A percentile compares a stretch with the other conserved stretches of the same genome.
These are phyloP conservation scores for Lepus townsendii DNA, from an alignment of 2,797 vertebrate species.

Conservation along the genomic window DNA sequence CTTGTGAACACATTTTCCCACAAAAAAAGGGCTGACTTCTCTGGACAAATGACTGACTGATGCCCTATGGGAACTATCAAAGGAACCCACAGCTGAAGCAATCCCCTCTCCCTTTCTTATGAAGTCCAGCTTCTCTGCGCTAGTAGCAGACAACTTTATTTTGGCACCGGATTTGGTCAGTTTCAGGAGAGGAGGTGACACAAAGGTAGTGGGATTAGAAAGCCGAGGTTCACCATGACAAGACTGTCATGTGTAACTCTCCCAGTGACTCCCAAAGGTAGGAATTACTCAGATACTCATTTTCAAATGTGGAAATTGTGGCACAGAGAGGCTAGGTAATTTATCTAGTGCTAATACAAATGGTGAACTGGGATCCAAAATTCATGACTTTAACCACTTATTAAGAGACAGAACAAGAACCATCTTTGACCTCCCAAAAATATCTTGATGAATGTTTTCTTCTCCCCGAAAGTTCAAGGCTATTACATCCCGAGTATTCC, in stretches of 20 bases:
- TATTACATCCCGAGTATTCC: slow-evolving; percentile 68
- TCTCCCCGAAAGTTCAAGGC: slow-evolving; percentile 75
- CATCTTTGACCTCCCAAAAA: slow-evolving; percentile 71
- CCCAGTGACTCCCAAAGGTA: not conserved
- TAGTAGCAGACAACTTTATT: slow-evolving; percentile 72
- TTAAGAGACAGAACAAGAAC: slow-evolving; percentile 5
- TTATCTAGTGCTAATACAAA: not conserved
- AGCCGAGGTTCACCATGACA: not conserved
- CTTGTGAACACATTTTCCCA: not conserved
- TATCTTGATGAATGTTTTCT: slow-evolving; percentile 73
- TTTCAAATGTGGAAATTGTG: slow-evolving; percentile 43
- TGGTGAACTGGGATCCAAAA: not conserved
- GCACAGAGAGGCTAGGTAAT: slow-evolving; percentile 2
- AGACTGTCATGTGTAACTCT: not conserved
- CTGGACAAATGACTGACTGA: not conserved
- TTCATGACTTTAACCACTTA: not conserved
- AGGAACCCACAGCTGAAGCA: not conserved
- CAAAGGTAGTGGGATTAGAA: slow-evolving; percentile 50
- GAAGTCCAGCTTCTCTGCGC: slow-evolving; percentile 63
- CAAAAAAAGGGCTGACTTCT: not conserved
- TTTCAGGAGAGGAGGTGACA: not conserved
- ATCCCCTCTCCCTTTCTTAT: slow-evolving; percentile 18
- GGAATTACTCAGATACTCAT: not conserved
- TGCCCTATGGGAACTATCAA: not conserved
- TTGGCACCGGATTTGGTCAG: slow-evolving; percentile 75